Base-by-base conservation (phyloP, 2,797 vertebrate species). In the Notolepis coatsorum region DNA sequence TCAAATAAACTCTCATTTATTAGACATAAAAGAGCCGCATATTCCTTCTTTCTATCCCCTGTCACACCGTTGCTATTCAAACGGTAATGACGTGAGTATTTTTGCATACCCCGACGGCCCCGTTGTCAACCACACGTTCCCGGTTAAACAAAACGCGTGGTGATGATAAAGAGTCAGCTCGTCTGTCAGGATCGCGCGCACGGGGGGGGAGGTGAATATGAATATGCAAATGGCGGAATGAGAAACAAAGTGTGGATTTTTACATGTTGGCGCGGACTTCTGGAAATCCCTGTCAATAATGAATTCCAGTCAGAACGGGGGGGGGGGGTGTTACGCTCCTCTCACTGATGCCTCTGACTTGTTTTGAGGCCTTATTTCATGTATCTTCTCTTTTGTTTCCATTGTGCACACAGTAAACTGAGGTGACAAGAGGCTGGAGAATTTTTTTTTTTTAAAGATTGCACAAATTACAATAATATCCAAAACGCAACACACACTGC, bases 221-320 rank as follows among this genome's bases (percentile, higher is more conserved):
- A 86, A 86, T 89, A 91, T 89, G 85, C 85, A 92, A 92, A 91
- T 88, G 82, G 82, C 80, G 77, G 84, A 89, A 85, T 81, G 79
- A 85, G 89, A 89, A 87, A 88, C 86, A 88, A 90, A 89, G 79
- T 72, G 12, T 65, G 61, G 55, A 62, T 47, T 78, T 86, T 84
- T 75, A 76, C 71, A 82, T 79, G 79, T 87, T 85, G 77, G 81
- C 79, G 79, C 49, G 62, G 72, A 81, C 80, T 86, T 76, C 82
- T 41, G 43, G 58, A 57, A 83, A 82, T 81, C 65, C 79, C 75
- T 75, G 70, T 79, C 69, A 82, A 88, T 86, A 87, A 85, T 82
- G 77, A 83, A 85, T 88, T 87, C 72, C 59, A 85, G 80, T 76
- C 70, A 65, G 51, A 80, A 72, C 53, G 31, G 46, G 18, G 62